A percentile compares a stretch with the other conserved stretches of the same genome.
Evolutionary conservation across 2,113 vertebrate genomes (phyloP).

Genomic region (Calidris pugnax): DNA sequence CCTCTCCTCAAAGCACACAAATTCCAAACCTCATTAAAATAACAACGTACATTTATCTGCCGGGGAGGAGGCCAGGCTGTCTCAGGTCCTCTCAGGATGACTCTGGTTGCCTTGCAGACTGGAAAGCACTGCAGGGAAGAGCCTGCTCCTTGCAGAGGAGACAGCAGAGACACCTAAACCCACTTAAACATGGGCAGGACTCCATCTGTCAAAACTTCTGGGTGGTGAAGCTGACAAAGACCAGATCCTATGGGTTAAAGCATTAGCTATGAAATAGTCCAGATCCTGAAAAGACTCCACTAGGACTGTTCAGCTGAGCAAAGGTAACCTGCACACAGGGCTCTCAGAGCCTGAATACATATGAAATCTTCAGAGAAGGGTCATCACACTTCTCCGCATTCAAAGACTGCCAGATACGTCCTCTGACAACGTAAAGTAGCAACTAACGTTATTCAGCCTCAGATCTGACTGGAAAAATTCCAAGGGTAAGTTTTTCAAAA

Average conservation of each 20-base stretch:
- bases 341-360: not conserved
- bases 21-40: not conserved
- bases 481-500: not conserved
- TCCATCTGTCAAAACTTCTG: not conserved
- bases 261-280: not conserved
- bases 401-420: not conserved
- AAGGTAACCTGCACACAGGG: not conserved
- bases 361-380: not conserved
- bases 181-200: rapidly evolving
- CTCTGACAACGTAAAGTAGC: not conserved
- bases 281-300: not conserved
- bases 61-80: not conserved
- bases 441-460: not conserved
- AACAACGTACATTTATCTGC: not conserved
- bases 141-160: not conserved
- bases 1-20: not conserved
- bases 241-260: not conserved
- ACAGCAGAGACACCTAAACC: not conserved
- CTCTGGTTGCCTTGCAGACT: not conserved
- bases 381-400: not conserved
- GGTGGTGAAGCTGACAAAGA: not conserved
- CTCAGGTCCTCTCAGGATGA: not conserved
- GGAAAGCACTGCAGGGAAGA: not conserved
- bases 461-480: not conserved
- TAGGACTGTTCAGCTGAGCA: not conserved